Evolutionary conservation across 2,113 vertebrate species (phyloP), one percentile per base, ranked within the genome.

Genomic region (Taxidea taxus): DNA sequence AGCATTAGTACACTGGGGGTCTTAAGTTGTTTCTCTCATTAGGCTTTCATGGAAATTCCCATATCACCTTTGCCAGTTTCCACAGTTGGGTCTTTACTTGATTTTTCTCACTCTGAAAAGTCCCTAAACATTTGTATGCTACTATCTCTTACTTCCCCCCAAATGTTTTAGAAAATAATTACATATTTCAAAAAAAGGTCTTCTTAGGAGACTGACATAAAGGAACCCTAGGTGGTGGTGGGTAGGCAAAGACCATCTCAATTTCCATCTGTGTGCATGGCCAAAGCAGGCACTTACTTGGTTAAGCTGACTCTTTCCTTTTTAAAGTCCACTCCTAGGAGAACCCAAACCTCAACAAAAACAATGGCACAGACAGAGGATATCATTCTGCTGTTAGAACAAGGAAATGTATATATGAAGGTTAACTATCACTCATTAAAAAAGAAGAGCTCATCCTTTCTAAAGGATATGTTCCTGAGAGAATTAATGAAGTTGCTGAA

Each of bases 41-140:
- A 99, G 98, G 99, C 81, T 99, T 99, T 98, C 99, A 99, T 0
- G 99, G 99, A 80, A 99, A 34, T 97, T 99, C 99, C 9, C 99
- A 99, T 0, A 99, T 0, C 34, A 68, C 34, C 34, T 68, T 68
- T 5, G n/a, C 25, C 25, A 49, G 11, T 60, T 47, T 13, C n/a
- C 25, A 1, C 3, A 2, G 68, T 25, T 77, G 47, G 83, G 58
- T 54, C 27, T 78, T 92, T 31, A 84, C 39, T 54, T 20, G 56
- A 78, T 87, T 87, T 66, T 93, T 91, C 62, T 87, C 27, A n/a
- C 13, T 78, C 34, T 44, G 83, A 42, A 78, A 87, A 78, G 9
- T 18, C 29, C 37, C 29, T 87, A 18, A 12, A 54, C 29, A 1
- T 68, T 14, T 66, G n/a, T 39, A 11, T 44, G 62, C 27, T 66